These are phyloP conservation scores for Parthenolecanium corni DNA, from an alignment of 2,888 invertebrate genomes.

Conservation along the genomic window DNA sequence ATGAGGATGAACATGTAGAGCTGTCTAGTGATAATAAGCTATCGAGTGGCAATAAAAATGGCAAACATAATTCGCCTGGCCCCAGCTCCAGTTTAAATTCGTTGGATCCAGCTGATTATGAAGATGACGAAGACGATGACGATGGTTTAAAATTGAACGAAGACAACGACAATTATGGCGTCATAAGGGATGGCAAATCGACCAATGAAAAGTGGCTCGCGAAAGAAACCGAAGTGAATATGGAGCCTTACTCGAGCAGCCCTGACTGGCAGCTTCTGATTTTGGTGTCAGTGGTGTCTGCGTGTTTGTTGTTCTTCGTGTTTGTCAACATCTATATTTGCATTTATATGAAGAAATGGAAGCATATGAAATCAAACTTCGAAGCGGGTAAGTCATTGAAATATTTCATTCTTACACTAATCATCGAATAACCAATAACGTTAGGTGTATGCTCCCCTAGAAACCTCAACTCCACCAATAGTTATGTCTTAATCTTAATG, in stretches of 20 bases:
- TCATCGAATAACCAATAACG: too few species aligned
- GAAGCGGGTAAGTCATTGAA: constrained; percentile 6
- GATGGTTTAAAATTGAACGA: not conserved
- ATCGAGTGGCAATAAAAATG: too few species aligned
- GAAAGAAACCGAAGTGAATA: not conserved
- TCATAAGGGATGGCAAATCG: not conserved
- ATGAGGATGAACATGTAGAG: not conserved
- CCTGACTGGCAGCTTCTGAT: constrained; percentile 12
- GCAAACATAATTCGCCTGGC: not conserved
- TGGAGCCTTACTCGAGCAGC: not conserved
- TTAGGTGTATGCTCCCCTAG: too few species aligned
- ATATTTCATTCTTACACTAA: too few species aligned
- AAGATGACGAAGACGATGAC: too few species aligned
- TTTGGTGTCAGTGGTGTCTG: constrained; percentile 8
- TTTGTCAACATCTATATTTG: constrained; percentile 4
- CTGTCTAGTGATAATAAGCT: not conserved
- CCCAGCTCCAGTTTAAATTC: too few species aligned
- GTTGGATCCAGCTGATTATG: too few species aligned
- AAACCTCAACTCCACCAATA: too few species aligned
- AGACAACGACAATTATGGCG: not conserved
- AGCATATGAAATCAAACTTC: constrained; percentile 1
- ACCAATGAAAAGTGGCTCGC: not conserved
- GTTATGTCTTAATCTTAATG: too few species aligned
- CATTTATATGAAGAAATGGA: constrained; percentile 10
- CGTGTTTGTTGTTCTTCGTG: constrained; percentile 14